Conservation (phyloP, 2,888 invertebrate genomes). For the Parnassius orleans region DNA sequence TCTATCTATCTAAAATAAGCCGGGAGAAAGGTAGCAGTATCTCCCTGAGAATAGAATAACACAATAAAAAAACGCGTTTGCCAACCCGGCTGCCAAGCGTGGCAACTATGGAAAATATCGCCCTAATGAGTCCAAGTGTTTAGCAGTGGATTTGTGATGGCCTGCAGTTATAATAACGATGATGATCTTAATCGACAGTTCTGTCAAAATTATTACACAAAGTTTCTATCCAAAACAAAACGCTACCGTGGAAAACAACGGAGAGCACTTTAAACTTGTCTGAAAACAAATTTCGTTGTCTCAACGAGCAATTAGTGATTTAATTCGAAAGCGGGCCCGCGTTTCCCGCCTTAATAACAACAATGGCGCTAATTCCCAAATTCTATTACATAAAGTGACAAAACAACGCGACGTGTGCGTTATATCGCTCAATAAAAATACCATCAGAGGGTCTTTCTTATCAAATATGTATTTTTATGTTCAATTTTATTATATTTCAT, state of each 20-base stretch:
- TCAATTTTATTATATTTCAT: background rate
- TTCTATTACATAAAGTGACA: constrained; percentile 23
- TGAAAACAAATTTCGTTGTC: constrained; percentile 26
- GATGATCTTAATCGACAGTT: no score
- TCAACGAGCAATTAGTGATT: constrained; percentile 30
- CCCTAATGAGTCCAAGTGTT: no score
- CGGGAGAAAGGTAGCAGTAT: no score
- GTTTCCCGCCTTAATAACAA: constrained; percentile 27
- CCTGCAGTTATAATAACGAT: no score
- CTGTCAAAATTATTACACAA: constrained; percentile 4
- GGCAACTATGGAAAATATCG: no score
- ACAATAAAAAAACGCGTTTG: no score
- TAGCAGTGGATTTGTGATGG: no score
- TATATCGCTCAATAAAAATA: background rate
- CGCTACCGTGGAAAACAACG: constrained; percentile 11
- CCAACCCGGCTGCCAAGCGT: no score
- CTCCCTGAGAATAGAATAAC: no score
- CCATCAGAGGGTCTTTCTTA: constrained; percentile 1
- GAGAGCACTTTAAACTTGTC: constrained; percentile 13
- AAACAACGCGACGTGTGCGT: constrained; percentile 9
- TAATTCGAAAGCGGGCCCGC: constrained; percentile 28
- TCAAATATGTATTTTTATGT: constrained; percentile 13
- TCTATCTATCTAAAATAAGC: no score
- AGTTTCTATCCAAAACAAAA: constrained; percentile 2
- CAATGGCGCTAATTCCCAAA: constrained; percentile 27